A percentile compares a stretch with the other conserved stretches of the same genome.
phyloP scores from a whole-genome alignment of 2,888 invertebrate genomes.

The Monochamus alternatus region DNA sequence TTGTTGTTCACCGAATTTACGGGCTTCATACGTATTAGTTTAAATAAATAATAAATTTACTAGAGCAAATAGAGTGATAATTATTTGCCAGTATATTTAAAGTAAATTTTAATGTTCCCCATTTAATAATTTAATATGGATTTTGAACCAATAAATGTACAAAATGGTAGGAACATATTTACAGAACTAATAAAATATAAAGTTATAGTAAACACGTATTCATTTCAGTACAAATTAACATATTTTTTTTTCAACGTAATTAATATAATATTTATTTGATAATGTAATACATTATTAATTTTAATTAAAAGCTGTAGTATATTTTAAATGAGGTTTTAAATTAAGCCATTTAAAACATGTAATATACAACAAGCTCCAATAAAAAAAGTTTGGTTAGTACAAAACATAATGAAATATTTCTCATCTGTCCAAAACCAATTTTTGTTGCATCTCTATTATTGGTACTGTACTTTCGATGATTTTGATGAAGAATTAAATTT shows the following conservation, averaged over 20 bases:
- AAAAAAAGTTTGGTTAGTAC: too few species aligned
- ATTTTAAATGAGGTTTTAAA: conserved; percentile 12
- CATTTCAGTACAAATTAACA: conserved; percentile 48
- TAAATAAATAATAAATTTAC: conserved; percentile 45
- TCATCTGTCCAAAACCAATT: neutral
- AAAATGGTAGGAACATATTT: conserved; percentile 56
- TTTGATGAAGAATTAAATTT: too few species aligned
- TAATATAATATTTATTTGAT: conserved; percentile 43
- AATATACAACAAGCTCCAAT: too few species aligned
- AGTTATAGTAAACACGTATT: conserved; percentile 54
- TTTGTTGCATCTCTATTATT: too few species aligned
- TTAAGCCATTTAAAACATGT: neutral
- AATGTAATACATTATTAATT: conserved; percentile 17
- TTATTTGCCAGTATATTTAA: conserved; percentile 52
- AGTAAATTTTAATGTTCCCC: conserved; percentile 53
- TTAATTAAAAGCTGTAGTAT: conserved; percentile 16
- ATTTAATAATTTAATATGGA: conserved; percentile 55
- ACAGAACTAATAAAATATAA: conserved; percentile 53
- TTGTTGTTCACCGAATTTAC: too few species aligned
- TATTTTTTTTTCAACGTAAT: conserved; percentile 45
- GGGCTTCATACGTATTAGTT: conserved; percentile 5
- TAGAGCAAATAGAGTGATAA: conserved; percentile 53
- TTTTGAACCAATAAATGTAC: conserved; percentile 55
- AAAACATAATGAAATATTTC: neutral
- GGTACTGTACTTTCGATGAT: too few species aligned